Base-by-base conservation (phyloP, 2,113 vertebrate species). In the Cepphus grylle region DNA sequence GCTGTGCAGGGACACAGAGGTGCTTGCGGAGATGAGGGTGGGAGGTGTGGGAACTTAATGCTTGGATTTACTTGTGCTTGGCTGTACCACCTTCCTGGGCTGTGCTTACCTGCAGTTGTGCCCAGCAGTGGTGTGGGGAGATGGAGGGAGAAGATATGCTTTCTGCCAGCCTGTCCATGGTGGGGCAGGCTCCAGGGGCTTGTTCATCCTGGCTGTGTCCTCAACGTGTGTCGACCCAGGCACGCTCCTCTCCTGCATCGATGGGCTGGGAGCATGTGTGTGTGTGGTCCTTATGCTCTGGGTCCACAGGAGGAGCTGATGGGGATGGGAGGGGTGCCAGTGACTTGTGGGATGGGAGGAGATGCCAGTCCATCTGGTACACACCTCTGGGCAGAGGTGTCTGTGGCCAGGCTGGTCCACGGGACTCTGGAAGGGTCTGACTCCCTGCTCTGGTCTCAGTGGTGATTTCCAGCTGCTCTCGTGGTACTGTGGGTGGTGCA, bases 211-310 rank as follows among this genome's bases (percentile, higher is more conserved):
- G 49, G 21, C 47, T 56, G 16, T 45, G 30, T 47, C 29, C 30
- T 81, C 30, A 12, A 12, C 1, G 0, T 52, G 34, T 52, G 21
- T 32, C 36, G 22, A 22, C 40, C 36, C 59, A 50, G 36, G 53
- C 26, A 6, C 23, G 52, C 5, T 66, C n/a, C 29, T 71, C 22
- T 88, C 18, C 58, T 56, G 36, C 42, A 3, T 4, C 0, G 0
- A 6, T 34, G 49, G 34, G 16, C 65, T 43, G 52, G 17, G n/a
- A 42, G 10, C 11, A 23, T 29, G 40, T 16, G 29, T 34, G 20
- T 6, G 26, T 5, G 12, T 12, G 11, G 43, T 61, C 65, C n/a
- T 55, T 26, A 12, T n/a, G 40, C 17, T 50, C 50, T 45, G n/a
- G 47, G 47, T 78, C 63, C 42, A 4, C 11, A 5, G 2, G 30